Evolutionary conservation across 2,888 invertebrate genomes (phyloP).

Genomic region (Cerastoderma edule): DNA sequence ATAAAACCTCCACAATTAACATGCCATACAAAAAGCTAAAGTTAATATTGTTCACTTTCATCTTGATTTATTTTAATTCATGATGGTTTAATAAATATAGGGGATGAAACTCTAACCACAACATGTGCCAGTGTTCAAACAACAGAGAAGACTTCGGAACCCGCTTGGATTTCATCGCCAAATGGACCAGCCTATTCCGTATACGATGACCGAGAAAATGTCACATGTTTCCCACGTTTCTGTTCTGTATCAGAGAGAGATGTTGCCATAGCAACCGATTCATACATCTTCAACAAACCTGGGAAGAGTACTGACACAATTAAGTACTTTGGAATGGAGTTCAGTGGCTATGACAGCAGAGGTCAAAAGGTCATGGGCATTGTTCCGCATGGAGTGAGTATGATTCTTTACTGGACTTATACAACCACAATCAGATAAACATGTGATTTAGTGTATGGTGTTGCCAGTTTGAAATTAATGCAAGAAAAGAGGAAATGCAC

Average conservation of each 20-base stretch:
- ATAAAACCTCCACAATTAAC: too few relatives aligned
- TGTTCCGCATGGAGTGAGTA: slow-evolving; percentile 38
- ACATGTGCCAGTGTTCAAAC: slow-evolving; percentile 28
- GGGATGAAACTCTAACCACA: slow-evolving; percentile 1
- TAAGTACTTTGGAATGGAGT: slow-evolving; percentile 45
- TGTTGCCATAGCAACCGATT: slow-evolving; percentile 15
- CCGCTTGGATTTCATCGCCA: slow-evolving; percentile 25
- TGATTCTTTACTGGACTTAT: neutral
- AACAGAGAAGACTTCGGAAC: slow-evolving; percentile 13
- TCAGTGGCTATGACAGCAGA: slow-evolving; percentile 53
- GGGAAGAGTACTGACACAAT: neutral
- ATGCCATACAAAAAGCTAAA: too few relatives aligned
- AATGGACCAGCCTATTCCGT: neutral
- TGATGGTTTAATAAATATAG: too few relatives aligned
- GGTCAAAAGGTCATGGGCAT: slow-evolving; percentile 61
- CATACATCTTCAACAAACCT: neutral
- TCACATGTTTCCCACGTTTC: slow-evolving; percentile 41
- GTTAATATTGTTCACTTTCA: too few relatives aligned
- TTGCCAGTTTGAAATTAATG: too few relatives aligned
- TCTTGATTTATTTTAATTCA: too few relatives aligned
- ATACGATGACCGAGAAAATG: slow-evolving; percentile 25
- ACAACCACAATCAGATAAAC: neutral
- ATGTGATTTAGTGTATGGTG: too few relatives aligned
- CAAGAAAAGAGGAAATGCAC: too few relatives aligned
- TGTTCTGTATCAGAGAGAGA: slow-evolving; percentile 32